phyloP scores from a whole-genome alignment of 2,888 invertebrate species.

The Noctuana brunneofusca region DNA sequence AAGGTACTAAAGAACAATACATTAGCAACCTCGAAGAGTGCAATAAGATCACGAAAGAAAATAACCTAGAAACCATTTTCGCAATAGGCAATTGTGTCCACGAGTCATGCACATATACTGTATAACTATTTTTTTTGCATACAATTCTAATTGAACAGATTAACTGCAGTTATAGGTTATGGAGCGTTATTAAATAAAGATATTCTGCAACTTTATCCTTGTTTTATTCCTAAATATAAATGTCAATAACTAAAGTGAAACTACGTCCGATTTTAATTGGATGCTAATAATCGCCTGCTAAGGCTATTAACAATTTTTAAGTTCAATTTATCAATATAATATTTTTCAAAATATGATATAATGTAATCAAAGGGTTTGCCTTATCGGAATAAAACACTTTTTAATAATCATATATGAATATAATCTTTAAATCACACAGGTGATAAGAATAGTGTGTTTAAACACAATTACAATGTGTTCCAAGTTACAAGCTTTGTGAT shows the following conservation, averaged over 20 bases:
- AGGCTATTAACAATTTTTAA: no score
- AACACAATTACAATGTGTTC: no score
- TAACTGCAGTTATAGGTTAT: background rate
- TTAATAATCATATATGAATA: background rate
- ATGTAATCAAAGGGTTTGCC: background rate
- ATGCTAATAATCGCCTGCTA: no score
- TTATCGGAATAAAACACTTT: background rate
- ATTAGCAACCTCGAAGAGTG: constrained; percentile 1
- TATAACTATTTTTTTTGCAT: background rate
- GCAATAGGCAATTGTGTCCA: constrained; percentile 32
- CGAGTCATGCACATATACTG: background rate
- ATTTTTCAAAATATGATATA: background rate
- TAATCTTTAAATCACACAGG: background rate
- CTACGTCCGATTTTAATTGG: no score
- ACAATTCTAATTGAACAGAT: background rate
- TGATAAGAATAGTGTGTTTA: background rate
- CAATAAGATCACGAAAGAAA: constrained; percentile 2
- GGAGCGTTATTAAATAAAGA: background rate
- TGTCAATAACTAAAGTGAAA: no score
- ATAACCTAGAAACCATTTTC: constrained; percentile 1
- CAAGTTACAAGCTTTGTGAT: background rate
- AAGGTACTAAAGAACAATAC: constrained; percentile 1
- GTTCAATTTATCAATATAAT: background rate
- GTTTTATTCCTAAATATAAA: background rate
- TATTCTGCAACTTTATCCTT: background rate